Evolutionary conservation across 23 tunicate genomes (phyloP), one percentile per base, ranked within the genome.

Genomic region (Oikopleura dioica): DNA sequence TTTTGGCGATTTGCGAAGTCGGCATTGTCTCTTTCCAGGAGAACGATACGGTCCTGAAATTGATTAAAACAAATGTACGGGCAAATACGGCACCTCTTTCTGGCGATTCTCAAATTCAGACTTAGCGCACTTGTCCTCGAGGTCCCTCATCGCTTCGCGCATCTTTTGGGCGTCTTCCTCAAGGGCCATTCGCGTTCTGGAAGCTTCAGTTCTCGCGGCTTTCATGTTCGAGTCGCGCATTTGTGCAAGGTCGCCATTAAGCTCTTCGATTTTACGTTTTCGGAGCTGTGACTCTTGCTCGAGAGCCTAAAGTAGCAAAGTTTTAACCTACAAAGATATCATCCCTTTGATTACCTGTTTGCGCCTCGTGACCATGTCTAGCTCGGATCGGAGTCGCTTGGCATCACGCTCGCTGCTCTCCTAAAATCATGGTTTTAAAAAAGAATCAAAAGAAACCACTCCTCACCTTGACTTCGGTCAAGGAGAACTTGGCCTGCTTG

Each of bases 131-230:
- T 63, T 63, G 72, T 63, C 72, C 72, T 63, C 72, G 32, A 63
- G 72, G 16, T 2, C 4, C 26, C 72, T 24, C 4, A 2, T 63
- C 29, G 30, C 33, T 28, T 63, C 72, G 30, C 26, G 16, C 32
- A 28, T 63, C 72, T 63, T 23, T 28, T 63, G 72, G 16, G 26
- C 4, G 4, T 63, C 77, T 35, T 75, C 77, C 59, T 75, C 77
- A 1, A 75, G 59, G 29, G 59, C 59, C 77, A 75, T 75, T 33
- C 77, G 77, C 33, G 59, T 23, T 35, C 77, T 23, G n/a, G 77
- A 75, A 5, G 77, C 77, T 28, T 63, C 72, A 28, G 72, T 63
- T 2, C 26, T 31, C 30, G 72, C 72, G 26, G 33, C 72, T 2
- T 24, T 21, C 72, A 63, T 31, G 72, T 23, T 63, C 26, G 72